phyloP scores from a whole-genome alignment of 2,797 vertebrate species.

The Chiloscyllium punctatum region DNA sequence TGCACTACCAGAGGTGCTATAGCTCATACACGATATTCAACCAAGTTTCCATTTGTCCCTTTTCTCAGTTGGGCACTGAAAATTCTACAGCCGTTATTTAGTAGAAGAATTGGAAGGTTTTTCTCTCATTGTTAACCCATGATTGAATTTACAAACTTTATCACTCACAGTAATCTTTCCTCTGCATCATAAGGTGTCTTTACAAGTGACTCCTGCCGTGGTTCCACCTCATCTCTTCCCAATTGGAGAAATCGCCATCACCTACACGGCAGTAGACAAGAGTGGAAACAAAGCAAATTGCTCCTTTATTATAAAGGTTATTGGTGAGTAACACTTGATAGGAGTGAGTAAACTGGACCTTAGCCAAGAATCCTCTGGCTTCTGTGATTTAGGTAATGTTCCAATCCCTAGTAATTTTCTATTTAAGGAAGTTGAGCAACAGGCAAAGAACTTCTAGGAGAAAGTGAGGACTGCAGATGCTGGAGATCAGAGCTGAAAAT shows the following conservation, averaged over 20 bases:
- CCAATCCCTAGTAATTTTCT: neutral
- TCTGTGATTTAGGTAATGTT: neutral
- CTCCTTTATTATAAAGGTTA: conserved; percentile 78
- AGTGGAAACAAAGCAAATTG: conserved; percentile 83
- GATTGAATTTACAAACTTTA: conserved; percentile 18
- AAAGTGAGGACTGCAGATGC: no score
- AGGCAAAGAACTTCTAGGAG: neutral
- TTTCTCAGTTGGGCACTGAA: neutral
- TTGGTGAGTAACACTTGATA: conserved; percentile 67
- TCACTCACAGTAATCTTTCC: conserved; percentile 39
- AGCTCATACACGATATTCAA: neutral
- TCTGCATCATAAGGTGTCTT: conserved; percentile 62
- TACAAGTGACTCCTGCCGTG: conserved; percentile 83
- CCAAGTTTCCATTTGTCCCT: neutral
- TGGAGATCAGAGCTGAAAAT: no score
- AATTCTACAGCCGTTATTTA: neutral
- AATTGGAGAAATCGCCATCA: conserved; percentile 74
- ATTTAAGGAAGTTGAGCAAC: neutral
- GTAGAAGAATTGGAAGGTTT: neutral
- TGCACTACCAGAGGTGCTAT: neutral
- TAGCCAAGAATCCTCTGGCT: neutral
- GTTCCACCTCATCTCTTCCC: conserved; percentile 81
- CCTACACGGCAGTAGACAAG: conserved; percentile 73
- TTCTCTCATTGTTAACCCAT: neutral
- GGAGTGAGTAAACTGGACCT: neutral